These are phyloP conservation scores for Maconellicoccus hirsutus DNA, from an alignment of 1,140 invertebrate genomes.

Conservation along the genomic window DNA sequence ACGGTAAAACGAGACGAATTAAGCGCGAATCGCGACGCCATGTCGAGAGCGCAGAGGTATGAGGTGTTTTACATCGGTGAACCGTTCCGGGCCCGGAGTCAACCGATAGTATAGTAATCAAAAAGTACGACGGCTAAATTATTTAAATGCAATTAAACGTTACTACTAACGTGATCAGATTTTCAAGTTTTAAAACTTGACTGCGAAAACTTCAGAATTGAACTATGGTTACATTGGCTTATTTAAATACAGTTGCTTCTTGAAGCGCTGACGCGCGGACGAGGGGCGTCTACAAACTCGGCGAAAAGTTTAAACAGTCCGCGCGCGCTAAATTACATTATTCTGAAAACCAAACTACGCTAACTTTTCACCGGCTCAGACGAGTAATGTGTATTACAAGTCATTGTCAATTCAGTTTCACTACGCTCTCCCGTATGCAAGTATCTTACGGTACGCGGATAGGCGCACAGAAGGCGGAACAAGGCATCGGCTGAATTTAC, in stretches of 20 bases:
- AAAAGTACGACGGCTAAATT: not conserved
- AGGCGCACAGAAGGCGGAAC: not conserved
- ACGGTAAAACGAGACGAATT: no score
- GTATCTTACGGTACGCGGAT: no score
- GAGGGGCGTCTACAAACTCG: not conserved
- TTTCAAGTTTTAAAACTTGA: conserved; percentile 1
- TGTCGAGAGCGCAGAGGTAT: no score
- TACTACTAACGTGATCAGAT: conserved; percentile 8
- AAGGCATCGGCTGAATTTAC: no score
- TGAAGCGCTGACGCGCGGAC: not conserved
- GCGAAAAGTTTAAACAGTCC: not conserved
- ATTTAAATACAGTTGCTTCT: not conserved
- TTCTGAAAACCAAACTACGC: not conserved
- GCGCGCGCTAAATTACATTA: not conserved
- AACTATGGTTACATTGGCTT: conserved; percentile 2
- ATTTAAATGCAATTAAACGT: conserved; percentile 6
- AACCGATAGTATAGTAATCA: not conserved
- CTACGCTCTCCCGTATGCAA: not conserved
- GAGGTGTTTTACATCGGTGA: no score
- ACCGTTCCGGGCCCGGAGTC: no score
- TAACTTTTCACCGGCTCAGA: not conserved
- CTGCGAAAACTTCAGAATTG: not conserved
- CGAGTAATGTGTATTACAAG: conserved; percentile 4
- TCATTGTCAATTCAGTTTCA: not conserved
- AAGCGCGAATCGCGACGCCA: no score